Evolutionary conservation across 30 jellyfish, hydroid and myxozoan species (phyloP).

Genomic region (Turritopsis rubra): DNA sequence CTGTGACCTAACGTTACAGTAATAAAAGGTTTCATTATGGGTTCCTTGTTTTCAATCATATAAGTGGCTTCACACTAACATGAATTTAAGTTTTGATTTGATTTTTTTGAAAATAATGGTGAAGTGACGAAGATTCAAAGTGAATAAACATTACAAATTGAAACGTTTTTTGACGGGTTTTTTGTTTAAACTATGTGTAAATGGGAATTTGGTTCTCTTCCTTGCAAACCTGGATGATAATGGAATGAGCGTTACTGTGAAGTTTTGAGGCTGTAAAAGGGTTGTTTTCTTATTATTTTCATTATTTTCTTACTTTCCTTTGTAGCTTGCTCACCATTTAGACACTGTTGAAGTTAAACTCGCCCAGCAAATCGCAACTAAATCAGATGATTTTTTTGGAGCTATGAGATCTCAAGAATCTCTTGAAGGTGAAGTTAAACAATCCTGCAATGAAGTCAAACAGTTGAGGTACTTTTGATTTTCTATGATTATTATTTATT

Average conservation of each 20-base stretch:
- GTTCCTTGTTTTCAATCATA: no score
- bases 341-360: constrained; percentile 78
- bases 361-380: constrained; percentile 83
- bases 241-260: not conserved
- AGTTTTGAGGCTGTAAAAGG: not conserved
- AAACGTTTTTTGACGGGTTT: no score
- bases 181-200: no score
- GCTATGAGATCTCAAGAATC: constrained; percentile 91
- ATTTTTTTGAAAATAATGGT: no score
- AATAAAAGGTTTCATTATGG: no score
- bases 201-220: no score
- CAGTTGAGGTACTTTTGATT: constrained; percentile 51
- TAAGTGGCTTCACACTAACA: no score
- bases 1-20: no score
- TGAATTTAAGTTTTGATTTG: no score
- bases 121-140: no score
- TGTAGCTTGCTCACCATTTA: constrained; percentile 73
- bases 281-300: not conserved
- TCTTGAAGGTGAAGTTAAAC: constrained; percentile 64
- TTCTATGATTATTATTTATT: not conserved
- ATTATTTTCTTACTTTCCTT: not conserved
- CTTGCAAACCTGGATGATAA: not conserved
- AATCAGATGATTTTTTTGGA: constrained; percentile 80
- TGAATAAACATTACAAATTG: no score
- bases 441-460: constrained; percentile 64